phyloP scores from a whole-genome alignment of 2,113 vertebrate species.

The Progne subis region DNA sequence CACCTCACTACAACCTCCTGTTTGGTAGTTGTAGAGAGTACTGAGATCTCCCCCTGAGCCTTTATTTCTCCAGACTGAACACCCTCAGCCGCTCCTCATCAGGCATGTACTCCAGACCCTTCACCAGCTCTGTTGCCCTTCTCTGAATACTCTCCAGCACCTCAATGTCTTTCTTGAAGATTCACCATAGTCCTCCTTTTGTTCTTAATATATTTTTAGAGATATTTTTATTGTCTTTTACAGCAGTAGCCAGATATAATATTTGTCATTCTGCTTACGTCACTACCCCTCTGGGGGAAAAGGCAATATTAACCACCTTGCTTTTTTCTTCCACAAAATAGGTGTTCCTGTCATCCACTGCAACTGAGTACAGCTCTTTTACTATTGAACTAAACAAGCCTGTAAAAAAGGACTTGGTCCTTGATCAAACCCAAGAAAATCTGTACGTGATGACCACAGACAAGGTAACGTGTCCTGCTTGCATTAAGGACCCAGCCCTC shows the following conservation, averaged over 20 bases:
- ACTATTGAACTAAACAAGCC: constrained; percentile 74
- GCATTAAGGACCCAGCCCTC: rapidly evolving
- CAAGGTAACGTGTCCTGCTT: constrained; percentile 76
- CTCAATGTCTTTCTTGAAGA: neutral
- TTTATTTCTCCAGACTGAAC: neutral
- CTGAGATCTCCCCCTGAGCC: neutral
- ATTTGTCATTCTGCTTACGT: neutral
- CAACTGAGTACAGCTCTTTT: constrained; percentile 77
- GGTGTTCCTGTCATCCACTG: constrained; percentile 78
- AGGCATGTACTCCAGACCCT: neutral
- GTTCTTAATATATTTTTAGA: neutral
- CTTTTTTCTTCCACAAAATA: constrained; percentile 59
- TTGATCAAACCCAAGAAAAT: constrained; percentile 78
- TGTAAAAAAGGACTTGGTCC: constrained; percentile 86
- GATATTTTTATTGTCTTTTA: neutral
- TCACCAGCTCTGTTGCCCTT: neutral
- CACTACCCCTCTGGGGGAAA: neutral
- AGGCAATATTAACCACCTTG: neutral
- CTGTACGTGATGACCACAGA: constrained; percentile 89
- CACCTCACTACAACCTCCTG: neutral
- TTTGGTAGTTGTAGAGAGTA: neutral
- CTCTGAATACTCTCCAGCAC: neutral
- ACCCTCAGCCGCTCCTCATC: neutral
- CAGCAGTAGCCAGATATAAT: neutral
- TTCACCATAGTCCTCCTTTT: neutral